phyloP scores from a whole-genome alignment of 2,113 vertebrate genomes.

The Notarius quadriscutis region DNA sequence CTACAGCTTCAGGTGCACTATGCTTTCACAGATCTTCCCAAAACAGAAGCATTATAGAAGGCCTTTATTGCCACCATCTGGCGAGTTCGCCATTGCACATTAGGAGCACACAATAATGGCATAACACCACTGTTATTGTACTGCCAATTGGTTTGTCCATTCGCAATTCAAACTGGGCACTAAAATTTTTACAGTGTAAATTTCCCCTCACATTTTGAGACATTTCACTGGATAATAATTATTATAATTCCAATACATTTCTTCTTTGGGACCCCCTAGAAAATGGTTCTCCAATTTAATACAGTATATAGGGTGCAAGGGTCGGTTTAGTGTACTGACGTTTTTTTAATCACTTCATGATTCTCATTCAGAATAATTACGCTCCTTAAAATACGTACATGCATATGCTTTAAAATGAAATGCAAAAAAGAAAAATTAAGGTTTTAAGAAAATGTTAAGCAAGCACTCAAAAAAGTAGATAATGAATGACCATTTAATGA shows the following conservation, averaged over 20 bases:
- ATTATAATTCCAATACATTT: neutral
- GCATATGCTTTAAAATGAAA: neutral
- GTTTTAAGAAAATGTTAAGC: conserved; percentile 9
- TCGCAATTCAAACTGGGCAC: neutral
- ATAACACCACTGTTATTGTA: too few relatives aligned
- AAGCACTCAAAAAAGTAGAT: conserved; percentile 49
- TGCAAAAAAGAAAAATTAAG: neutral
- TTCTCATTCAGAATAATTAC: neutral
- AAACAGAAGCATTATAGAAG: neutral
- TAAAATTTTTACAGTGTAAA: neutral
- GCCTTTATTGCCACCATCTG: conserved; percentile 5
- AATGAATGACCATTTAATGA: conserved; percentile 79
- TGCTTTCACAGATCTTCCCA: neutral
- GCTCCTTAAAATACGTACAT: neutral
- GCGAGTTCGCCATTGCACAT: neutral
- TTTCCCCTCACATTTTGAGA: neutral
- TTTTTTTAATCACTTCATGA: neutral
- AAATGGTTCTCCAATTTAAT: neutral
- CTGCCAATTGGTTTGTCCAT: neutral
- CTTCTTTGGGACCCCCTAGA: neutral
- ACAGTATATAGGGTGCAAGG: neutral
- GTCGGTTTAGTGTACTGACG: too few relatives aligned
- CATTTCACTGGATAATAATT: neutral
- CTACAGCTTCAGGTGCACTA: neutral
- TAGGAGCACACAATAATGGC: neutral